Base-by-base conservation (phyloP, 2,113 vertebrate species). In the Circaetus cinerascens region DNA sequence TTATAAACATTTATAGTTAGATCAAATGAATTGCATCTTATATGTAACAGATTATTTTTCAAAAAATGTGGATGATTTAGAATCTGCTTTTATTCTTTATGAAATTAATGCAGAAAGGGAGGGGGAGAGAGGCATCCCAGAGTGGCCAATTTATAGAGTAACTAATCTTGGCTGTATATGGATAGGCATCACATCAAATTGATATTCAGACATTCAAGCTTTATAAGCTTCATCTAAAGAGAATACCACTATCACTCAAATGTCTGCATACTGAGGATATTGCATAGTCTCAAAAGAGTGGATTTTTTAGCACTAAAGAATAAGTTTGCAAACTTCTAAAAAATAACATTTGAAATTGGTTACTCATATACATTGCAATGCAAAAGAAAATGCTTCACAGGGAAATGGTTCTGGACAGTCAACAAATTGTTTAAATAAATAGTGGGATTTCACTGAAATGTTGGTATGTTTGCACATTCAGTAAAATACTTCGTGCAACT, bases 171-270 rank as follows among this genome's bases (percentile, higher is more conserved):
- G 29, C 57, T 80, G 13, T 86, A 27, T 88, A 79, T 56, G 55
- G 57, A 57, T 66, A 93, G 6, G 10, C 23, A 88, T 64, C 66
- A 88, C 17, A 68, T 79, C 40, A 67, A 76, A 48, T 53, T 95
- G 57, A 88, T 79, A 94, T 88, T 82, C 88, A 95, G 53, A 53
- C 66, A 90, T 88, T 76, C 45, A 86, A 67, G 10, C 90, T 92
- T 96, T 88, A 93, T 94, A 92, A 64, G 71, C 19, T 91, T 90
- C 74, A 91, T 89, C 46, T 95, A 68, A 93, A 88, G 60, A 93
- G 34, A 84, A 90, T 75, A 88, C 20, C 13, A 88, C 68, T n/a
- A 59, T 96, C 88, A 66, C 23, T 89, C 55, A 96, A 91, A 85
- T 41, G 13, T 72, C 74, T 84, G 14, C n/a, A 82, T 73, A 59